Base-by-base conservation (phyloP, 2,113 vertebrate genomes). In the Saccopteryx bilineata region DNA sequence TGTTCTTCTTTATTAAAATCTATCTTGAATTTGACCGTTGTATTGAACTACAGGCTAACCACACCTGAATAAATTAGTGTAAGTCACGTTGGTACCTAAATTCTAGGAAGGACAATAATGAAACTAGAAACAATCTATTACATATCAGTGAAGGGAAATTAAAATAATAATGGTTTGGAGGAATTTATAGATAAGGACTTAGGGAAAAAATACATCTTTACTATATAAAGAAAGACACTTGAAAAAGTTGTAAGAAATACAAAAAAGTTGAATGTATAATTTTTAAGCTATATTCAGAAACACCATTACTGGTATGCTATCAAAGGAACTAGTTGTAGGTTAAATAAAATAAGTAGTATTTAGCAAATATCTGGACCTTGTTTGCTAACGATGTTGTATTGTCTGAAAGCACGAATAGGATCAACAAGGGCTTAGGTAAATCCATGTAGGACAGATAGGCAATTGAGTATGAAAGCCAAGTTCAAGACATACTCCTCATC, bases 321-420 rank as follows among this genome's bases (percentile, higher is more conserved):
- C 66, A 33, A 90, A 79, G 28, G 61, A 60, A 24, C 13, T 31
- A 87, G 52, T 15, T 65, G 58, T 23, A 82, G 72, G 60, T 78
- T 21, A 87, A 79, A 72, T 85, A 54, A 95, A 96, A 95, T 87
- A 68, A 76, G 81, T 15, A 66, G 28, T 87, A 58, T 92, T 96
- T 86, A 88, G n/a, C 48, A 63, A 28, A 95, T 96, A 96, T 96
- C 85, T 95, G 93, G 90, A 94, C 80, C 66, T 85, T 85, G 66
- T 96, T 87, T 87, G 66, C 76, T 63, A 84, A 71, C 88, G 31
- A 85, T 1, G 33, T 9, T 87, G 56, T 48, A 66, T 50, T 89
- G 28, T 52, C 61, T 93, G 87, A 75, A 90, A 78, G 26, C 12
- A 95, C 79, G 75, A 79, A 75, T 48, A 80, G 75, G 69, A 94